phyloP scores from a whole-genome alignment of 2,888 invertebrate species.

The Pyrgus malvae region DNA sequence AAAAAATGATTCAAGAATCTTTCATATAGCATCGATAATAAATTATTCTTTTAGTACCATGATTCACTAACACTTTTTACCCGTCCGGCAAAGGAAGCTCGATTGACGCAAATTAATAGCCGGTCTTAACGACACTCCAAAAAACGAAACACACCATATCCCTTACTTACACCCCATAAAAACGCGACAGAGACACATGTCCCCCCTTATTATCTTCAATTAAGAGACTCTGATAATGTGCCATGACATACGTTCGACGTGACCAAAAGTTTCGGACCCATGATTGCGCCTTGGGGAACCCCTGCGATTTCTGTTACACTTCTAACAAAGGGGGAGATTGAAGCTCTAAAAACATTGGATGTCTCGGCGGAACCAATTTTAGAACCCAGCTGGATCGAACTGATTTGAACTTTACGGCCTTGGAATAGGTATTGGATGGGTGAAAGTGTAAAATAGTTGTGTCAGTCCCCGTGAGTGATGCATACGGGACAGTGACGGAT shows the following conservation, averaged over 20 bases:
- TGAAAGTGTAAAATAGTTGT: slow-evolving; percentile 36
- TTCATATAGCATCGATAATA: too few species aligned
- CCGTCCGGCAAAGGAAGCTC: slow-evolving; percentile 41
- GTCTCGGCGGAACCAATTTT: slow-evolving; percentile 46
- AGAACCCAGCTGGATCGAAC: slow-evolving; percentile 29
- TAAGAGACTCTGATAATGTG: slow-evolving; percentile 77
- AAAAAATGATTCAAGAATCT: too few species aligned
- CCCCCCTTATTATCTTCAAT: slow-evolving; percentile 80
- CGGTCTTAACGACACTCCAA: slow-evolving; percentile 62
- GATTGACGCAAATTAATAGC: slow-evolving; percentile 65
- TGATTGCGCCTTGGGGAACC: slow-evolving; percentile 11
- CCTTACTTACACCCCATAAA: slow-evolving; percentile 73
- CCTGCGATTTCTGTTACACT: slow-evolving; percentile 7
- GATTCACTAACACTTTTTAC: slow-evolving; percentile 20
- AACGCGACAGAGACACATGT: slow-evolving; percentile 80
- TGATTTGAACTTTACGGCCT: slow-evolving; percentile 43
- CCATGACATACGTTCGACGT: slow-evolving; percentile 69
- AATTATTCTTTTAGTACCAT: slow-evolving; percentile 1
- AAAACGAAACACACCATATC: slow-evolving; percentile 63
- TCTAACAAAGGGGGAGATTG: slow-evolving; percentile 30
- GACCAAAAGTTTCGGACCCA: slow-evolving; percentile 47
- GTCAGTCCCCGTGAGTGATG: slow-evolving; percentile 65
- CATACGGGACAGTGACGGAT: slow-evolving; percentile 61
- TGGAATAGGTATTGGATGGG: slow-evolving; percentile 32
- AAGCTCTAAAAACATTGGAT: slow-evolving; percentile 50